Evolutionary conservation across 2,888 invertebrate genomes (phyloP), one percentile per base, ranked within the genome.

Genomic region (Fragum sueziense): DNA sequence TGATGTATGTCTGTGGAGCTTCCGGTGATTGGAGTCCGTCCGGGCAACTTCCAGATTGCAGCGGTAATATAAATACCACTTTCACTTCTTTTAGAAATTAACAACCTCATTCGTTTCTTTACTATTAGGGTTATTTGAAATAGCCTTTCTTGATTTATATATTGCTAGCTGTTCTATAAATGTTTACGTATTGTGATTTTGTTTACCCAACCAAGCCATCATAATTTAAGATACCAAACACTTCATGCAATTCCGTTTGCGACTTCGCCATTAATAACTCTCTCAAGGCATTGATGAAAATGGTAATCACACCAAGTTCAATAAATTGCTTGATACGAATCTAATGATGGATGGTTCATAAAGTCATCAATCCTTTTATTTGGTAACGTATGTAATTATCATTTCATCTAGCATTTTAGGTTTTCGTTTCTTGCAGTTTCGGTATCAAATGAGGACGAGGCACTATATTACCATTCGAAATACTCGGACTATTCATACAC

Each of bases 1-100:
- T 70, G 22, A 78, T 72, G 67, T 83, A 72, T 59, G 79, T 82
- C 0, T 86, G 86, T 70, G 86, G 86, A 31, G 84, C 81, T 9
- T 73, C 75, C 41, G 86, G 84, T 2, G 47, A 14, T 22, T 86
- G 86, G 84, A 76, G 70, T 27, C 73, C 77, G 31, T 17, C 69
- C 7, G 68, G 27, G n/a, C 78, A 70, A 14, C 11, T 69, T 7
- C 78, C 78, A 2, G 74, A 78, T 65, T 78, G 78, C 27, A 20
- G 37, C 17, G 65, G 78, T 78, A 78, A 29, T 59, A 33, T 6
- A 22, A n/a, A n/a, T n/a, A n/a, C n/a, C n/a, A n/a, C n/a, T n/a
- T n/a, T n/a, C n/a, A n/a, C n/a, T n/a, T n/a, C n/a, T n/a, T n/a
- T n/a, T n/a, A n/a, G n/a, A n/a, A n/a, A n/a, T n/a, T n/a, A n/a